Conservation (phyloP, 2,113 vertebrate genomes). For the Echinops telfairi region DNA sequence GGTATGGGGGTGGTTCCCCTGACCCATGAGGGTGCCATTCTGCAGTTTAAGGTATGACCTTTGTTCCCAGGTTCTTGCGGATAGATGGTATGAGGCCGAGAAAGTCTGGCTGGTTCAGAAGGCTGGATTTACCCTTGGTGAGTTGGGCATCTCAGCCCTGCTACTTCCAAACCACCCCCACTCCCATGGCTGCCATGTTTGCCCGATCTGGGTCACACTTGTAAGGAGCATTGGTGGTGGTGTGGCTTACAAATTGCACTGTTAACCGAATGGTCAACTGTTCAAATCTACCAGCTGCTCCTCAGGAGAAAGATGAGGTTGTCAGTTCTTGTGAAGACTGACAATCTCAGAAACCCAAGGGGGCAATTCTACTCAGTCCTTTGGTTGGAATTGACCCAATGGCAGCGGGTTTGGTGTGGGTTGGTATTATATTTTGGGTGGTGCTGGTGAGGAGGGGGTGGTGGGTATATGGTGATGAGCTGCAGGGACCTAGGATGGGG, state of each 20-base stretch:
- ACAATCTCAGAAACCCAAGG: too few species aligned
- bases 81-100: conserved; percentile 94
- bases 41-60: not conserved
- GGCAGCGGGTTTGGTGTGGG: too few species aligned
- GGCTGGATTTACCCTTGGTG: conserved; percentile 92
- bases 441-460: too few species aligned
- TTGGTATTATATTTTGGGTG: too few species aligned
- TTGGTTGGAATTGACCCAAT: too few species aligned
- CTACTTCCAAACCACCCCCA: rapidly evolving
- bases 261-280: too few species aligned
- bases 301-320: too few species aligned
- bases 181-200: rapidly evolving
- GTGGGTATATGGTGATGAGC: not conserved
- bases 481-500: not conserved
- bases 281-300: too few species aligned
- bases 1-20: rapidly evolving
- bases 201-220: not conserved
- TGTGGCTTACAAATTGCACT: too few species aligned
- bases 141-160: conserved; percentile 56
- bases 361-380: too few species aligned
- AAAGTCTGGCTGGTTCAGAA: conserved; percentile 94
- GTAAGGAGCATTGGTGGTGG: too few species aligned
- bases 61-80: conserved; percentile 79
- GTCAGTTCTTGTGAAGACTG: too few species aligned
- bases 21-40: rapidly evolving